phyloP scores from a whole-genome alignment of 2,888 invertebrate genomes.

The Neria commutata region DNA sequence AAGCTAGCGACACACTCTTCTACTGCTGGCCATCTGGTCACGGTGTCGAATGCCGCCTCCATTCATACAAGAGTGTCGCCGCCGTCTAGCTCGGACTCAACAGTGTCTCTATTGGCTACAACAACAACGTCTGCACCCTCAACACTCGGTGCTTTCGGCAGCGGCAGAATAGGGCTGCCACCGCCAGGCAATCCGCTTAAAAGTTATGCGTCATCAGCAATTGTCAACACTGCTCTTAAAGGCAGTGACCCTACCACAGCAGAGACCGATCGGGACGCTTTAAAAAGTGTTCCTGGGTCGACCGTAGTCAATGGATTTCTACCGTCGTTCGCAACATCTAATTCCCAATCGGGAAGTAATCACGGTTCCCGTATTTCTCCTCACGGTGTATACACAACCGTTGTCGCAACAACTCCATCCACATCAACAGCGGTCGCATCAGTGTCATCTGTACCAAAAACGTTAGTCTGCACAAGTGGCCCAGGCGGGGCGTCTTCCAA shows the following conservation, averaged over 20 bases:
- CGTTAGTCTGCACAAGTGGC: conserved; percentile 36
- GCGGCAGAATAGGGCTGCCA: conserved; percentile 41
- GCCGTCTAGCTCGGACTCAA: conserved; percentile 49
- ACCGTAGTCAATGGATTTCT: conserved; percentile 35
- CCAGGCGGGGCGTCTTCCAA: neutral
- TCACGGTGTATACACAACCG: conserved; percentile 18
- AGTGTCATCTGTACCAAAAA: conserved; percentile 29
- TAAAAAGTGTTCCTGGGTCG: conserved; percentile 18
- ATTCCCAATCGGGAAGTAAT: conserved; percentile 23
- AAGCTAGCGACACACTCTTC: conserved; percentile 55
- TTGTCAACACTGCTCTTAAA: conserved; percentile 27
- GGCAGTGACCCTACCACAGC: conserved; percentile 20
- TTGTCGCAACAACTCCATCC: conserved; percentile 3
- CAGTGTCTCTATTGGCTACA: conserved; percentile 19
- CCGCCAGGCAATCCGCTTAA: conserved; percentile 29
- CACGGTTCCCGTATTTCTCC: conserved; percentile 33
- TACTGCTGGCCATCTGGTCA: conserved; percentile 11
- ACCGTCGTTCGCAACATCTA: conserved; percentile 28
- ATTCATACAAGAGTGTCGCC: conserved; percentile 27
- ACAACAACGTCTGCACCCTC: conserved; percentile 32
- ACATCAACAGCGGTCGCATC: neutral
- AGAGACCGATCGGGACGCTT: conserved; percentile 8
- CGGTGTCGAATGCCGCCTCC: conserved; percentile 38
- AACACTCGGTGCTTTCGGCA: conserved; percentile 49
- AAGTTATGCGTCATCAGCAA: conserved; percentile 26